Evolutionary conservation across 2,888 invertebrate genomes (phyloP).

Genomic region (Nasonovia ribisnigri): DNA sequence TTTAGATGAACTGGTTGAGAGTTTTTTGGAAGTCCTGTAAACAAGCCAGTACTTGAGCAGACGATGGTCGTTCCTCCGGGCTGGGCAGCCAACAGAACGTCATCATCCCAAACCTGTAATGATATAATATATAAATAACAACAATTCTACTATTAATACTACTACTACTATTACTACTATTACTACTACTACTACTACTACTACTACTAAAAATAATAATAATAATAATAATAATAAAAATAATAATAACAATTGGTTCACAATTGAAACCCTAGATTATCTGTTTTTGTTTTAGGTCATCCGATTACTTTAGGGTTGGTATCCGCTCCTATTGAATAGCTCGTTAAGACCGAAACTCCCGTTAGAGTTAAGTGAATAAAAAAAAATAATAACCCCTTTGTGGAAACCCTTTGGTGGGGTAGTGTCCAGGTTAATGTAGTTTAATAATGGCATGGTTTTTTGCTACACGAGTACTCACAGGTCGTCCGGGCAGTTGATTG

Average conservation of each 20-base stretch:
- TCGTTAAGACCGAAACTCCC: conserved; percentile 26
- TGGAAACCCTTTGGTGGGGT: neutral
- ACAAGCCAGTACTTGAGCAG: conserved; percentile 79
- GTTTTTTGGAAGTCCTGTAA: conserved; percentile 82
- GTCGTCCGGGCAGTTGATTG: conserved; percentile 95
- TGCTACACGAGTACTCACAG: conserved; percentile 77
- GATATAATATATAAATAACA: neutral
- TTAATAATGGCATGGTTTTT: conserved; percentile 42
- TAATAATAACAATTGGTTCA: neutral
- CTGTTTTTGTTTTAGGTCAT: neutral
- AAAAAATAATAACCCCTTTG: neutral
- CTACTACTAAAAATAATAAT: conserved; percentile 63
- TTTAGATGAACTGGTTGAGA: conserved; percentile 78
- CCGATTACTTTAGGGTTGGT: neutral
- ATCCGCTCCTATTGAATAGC: neutral
- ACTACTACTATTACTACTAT: conserved; percentile 63
- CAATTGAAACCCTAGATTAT: neutral
- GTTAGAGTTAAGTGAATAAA: conserved; percentile 28
- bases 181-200: neutral
- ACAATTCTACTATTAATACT: neutral
- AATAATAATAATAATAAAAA: neutral
- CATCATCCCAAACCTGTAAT: conserved; percentile 78
- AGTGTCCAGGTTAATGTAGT: conserved; percentile 13
- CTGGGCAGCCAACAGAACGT: conserved; percentile 81
- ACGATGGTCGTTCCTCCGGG: conserved; percentile 77